Evolutionary conservation across 2,797 vertebrate species (phyloP).

Genomic region (Malacoctenus gilli): DNA sequence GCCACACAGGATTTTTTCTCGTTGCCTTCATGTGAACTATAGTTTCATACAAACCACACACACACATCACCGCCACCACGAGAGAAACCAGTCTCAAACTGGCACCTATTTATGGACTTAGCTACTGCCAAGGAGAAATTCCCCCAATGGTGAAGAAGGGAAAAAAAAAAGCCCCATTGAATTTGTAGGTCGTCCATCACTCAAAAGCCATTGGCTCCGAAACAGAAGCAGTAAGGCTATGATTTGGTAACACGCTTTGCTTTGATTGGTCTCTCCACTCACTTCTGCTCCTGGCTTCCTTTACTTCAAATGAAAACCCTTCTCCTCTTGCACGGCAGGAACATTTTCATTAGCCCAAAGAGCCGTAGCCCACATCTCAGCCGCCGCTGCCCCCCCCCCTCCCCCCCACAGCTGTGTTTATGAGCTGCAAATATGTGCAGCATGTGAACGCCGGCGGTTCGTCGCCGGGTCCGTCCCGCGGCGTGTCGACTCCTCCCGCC

Average conservation of each 20-base stretch:
- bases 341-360: conserved; percentile 37
- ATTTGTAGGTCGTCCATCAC: conserved; percentile 78
- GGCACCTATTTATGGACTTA: conserved; percentile 83
- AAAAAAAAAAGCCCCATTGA: conserved; percentile 62
- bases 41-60: conserved; percentile 80
- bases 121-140: conserved; percentile 79
- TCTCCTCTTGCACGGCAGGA: conserved; percentile 19
- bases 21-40: conserved; percentile 68
- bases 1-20: conserved; percentile 71
- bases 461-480: conserved; percentile 23
- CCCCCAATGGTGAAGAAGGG: conserved; percentile 56
- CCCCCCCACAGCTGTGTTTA: conserved; percentile 14
- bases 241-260: conserved; percentile 71
- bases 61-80: conserved; percentile 73
- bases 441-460: conserved; percentile 8
- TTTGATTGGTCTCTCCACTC: conserved; percentile 68
- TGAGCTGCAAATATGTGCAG: conserved; percentile 28
- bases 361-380: conserved; percentile 13
- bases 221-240: conserved; percentile 74
- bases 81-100: conserved; percentile 77
- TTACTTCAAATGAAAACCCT: conserved; percentile 39
- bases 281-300: conserved; percentile 51
- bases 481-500: conserved; percentile 38
- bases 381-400: not conserved
- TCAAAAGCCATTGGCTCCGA: conserved; percentile 74